These are phyloP conservation scores for Myotis davidii DNA, from an alignment of 2,113 vertebrate species.

Conservation along the genomic window DNA sequence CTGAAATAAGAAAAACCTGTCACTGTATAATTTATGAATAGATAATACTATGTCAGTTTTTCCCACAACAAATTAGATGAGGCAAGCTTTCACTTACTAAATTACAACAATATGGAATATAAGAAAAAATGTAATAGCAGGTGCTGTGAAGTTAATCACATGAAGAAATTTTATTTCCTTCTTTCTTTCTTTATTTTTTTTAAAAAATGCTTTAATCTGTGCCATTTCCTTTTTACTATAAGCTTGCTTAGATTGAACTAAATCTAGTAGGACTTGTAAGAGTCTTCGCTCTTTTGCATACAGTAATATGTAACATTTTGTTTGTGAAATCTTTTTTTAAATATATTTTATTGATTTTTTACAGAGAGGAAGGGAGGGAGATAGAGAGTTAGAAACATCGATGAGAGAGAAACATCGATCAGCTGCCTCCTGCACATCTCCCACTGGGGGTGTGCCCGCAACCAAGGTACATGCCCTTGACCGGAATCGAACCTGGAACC, in stretches of 20 bases:
- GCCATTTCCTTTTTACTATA: background rate
- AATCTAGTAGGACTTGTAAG: background rate
- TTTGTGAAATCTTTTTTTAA: constrained; percentile 35
- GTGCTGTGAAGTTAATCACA: background rate
- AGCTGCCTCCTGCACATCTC: no score
- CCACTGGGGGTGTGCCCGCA: no score
- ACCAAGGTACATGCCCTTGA: no score
- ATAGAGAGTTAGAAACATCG: no score
- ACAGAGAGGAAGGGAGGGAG: no score
- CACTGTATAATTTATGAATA: background rate
- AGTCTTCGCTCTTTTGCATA: constrained; percentile 15
- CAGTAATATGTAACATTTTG: constrained; percentile 10
- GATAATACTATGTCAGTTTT: background rate
- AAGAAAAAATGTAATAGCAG: background rate
- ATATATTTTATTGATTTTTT: no score
- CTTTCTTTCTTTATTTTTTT: background rate
- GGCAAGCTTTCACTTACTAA: constrained; percentile 29
- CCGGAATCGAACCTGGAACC: no score
- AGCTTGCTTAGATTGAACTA: background rate
- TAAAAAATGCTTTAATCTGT: constrained; percentile 28
- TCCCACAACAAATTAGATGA: background rate
- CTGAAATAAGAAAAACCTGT: background rate
- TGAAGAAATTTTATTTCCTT: constrained; percentile 12
- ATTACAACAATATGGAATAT: background rate
- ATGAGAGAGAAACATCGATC: no score